Evolutionary conservation across 1,140 invertebrate genomes (phyloP).

Genomic region (Bombyx mori): DNA sequence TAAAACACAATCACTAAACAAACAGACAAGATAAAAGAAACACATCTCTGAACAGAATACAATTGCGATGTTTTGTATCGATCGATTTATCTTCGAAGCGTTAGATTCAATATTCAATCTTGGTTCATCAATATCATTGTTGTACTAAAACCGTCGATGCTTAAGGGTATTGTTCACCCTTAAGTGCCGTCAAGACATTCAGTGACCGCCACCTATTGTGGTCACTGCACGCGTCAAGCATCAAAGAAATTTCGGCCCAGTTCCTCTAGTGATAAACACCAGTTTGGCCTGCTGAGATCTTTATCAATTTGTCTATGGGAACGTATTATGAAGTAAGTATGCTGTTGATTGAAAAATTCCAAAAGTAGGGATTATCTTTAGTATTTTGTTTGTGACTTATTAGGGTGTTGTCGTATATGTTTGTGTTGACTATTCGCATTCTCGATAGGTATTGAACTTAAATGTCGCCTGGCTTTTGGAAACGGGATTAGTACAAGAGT

Average conservation of each 20-base stretch:
- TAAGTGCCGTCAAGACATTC: constrained; percentile 42
- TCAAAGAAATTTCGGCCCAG: constrained; percentile 14
- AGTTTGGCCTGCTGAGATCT: constrained; percentile 24
- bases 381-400: constrained; percentile 29
- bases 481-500: no score
- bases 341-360: constrained; percentile 60
- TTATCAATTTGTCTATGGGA: constrained; percentile 39
- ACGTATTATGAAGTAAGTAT: constrained; percentile 51
- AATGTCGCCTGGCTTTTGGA: no score
- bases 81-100: no score
- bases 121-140: constrained; percentile 1
- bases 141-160: background rate
- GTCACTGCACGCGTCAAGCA: constrained; percentile 27
- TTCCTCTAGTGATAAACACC: constrained; percentile 2
- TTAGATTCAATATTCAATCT: background rate
- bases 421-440: background rate
- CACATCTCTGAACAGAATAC: no score
- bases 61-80: no score
- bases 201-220: constrained; percentile 39
- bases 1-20: no score
- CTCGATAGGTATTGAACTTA: no score
- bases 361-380: constrained; percentile 35
- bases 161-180: constrained; percentile 20
- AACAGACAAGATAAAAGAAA: no score
- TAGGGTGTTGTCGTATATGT: constrained; percentile 21